Evolutionary conservation across 2,888 invertebrate species (phyloP), one percentile per base, ranked within the genome.

Genomic region (Odontocolon sp.): DNA sequence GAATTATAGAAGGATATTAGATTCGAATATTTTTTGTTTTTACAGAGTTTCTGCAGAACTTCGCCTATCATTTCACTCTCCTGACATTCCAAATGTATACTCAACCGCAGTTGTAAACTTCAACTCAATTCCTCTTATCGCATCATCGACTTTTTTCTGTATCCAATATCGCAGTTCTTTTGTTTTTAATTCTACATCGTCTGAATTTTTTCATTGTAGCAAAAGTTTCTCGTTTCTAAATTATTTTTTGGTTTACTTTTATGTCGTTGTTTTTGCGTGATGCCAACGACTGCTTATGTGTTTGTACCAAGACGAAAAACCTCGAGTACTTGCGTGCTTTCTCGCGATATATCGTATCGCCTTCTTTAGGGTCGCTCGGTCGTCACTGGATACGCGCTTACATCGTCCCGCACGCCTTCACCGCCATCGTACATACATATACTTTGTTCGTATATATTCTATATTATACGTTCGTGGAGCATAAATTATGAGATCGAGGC

Each of bases 401-500:
- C 40, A 56, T 70, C 64, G 42, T 64, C 75, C 70, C 57, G 61
- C 61, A 33, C 67, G 42, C 26, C 38, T n/a, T 33, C 38, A 28
- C 16, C 57, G 31, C 26, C 16, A 26, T 3, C 31, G 18, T 47
- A 42, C 11, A 36, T 36, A n/a, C 26, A 59, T 8, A 56, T 16
- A 50, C 61, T 23, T 9, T n/a, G n/a, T n/a, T 47, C 42, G 63
- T 21, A 23, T 61, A 14, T 16, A 59, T 21, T 45, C 8, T 28
- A 38, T 16, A 33, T 21, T 57, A 45, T 47, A 66, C 16, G 26
- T 36, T 66, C 57, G 68, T 57, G 52, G 47, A 56, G 77, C 80
- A 85, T 85, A 81, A 86, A 86, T 86, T 82, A 87, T 84, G 84
- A 86, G 86, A 87, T 85, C 81, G 82, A 84, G 85, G 83, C 83